Base-by-base conservation (phyloP, 2,888 invertebrate genomes). In the Megamerina dolium region DNA sequence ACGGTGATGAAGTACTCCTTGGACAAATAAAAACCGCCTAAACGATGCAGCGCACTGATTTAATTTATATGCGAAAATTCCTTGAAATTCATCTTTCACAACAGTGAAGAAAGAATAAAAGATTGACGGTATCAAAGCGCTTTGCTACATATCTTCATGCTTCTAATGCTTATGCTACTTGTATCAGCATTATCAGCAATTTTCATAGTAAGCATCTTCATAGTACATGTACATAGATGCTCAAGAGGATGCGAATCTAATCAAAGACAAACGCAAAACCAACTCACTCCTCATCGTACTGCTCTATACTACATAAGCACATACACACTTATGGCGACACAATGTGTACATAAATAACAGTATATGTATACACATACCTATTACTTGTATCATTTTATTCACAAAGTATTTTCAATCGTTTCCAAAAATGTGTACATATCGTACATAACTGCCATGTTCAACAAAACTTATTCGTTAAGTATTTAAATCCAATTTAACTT, bases 61-160 rank as follows among this genome's bases (percentile, higher is more conserved):
- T 43, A 46, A 46, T 43, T 46, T 46, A 40, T 45, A 42, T 44
- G 40, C 41, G 36, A 32, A 41, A 49, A 41, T 41, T 34, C 33
- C 27, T 14, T 34, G 29, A 35, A 41, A 44, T 36, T 33, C n/a
- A n/a, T n/a, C n/a, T n/a, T n/a, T n/a, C n/a, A n/a, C n/a, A n/a
- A n/a, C n/a, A n/a, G n/a, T n/a, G n/a, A n/a, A n/a, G n/a, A n/a
- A n/a, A n/a, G n/a, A n/a, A n/a, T n/a, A n/a, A n/a, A n/a, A n/a
- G n/a, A n/a, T n/a, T n/a, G n/a, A n/a, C n/a, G n/a, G n/a, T 23
- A 23, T 23, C 23, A 23, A 23, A 23, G 23, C 23, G n/a, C n/a
- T n/a, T n/a, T n/a, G n/a, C n/a, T n/a, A n/a, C n/a, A n/a, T n/a
- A n/a, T n/a, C n/a, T n/a, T n/a, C n/a, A n/a, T n/a, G n/a, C n/a